phyloP scores from a whole-genome alignment of 2,113 vertebrate species.

The Poeciliopsis occidentalis region DNA sequence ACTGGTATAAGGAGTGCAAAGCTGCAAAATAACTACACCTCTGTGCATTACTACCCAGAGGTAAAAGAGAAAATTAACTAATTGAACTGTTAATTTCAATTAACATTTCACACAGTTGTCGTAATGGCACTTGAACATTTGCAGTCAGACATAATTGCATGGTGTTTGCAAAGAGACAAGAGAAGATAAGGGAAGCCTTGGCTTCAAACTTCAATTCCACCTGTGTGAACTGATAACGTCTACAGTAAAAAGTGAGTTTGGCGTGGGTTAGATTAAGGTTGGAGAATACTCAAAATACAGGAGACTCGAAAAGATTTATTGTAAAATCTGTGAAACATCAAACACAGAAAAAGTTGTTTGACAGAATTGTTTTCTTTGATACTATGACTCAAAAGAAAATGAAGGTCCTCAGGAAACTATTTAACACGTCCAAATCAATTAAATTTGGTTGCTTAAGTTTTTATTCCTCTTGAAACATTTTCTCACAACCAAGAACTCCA shows the following conservation, averaged over 20 bases:
- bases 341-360: constrained; percentile 22
- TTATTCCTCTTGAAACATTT: too few relatives aligned
- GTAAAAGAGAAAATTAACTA: constrained; percentile 7
- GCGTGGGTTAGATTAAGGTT: not conserved
- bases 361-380: too few relatives aligned
- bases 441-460: too few relatives aligned
- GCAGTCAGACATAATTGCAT: constrained; percentile 3
- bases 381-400: too few relatives aligned
- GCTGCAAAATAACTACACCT: not conserved
- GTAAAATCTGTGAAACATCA: constrained; percentile 43
- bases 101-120: not conserved
- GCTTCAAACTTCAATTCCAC: not conserved
- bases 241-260: constrained; percentile 10
- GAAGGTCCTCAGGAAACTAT: too few relatives aligned
- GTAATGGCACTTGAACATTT: constrained; percentile 17
- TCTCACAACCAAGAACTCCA: too few relatives aligned
- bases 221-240: constrained; percentile 21
- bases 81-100: not conserved
- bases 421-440: too few relatives aligned
- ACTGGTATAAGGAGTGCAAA: not conserved
- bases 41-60: not conserved
- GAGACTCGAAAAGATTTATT: constrained; percentile 4
- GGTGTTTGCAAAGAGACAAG: not conserved
- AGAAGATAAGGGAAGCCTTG: not conserved
- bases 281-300: constrained; percentile 2